Evolutionary conservation across 1,140 invertebrate species (phyloP).

Genomic region (Dryas iulia): DNA sequence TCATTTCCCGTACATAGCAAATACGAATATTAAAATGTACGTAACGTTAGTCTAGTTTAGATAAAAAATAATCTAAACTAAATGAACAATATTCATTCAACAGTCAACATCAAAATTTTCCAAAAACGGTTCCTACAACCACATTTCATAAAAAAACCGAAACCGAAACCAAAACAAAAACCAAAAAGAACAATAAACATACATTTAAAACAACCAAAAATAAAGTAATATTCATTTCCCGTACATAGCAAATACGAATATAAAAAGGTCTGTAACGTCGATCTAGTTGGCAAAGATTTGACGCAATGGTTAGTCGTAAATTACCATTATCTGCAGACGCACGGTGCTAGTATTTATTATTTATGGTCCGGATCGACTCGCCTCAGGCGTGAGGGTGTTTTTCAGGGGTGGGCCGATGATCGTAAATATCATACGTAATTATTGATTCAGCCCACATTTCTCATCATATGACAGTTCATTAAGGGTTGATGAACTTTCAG

Average conservation of each 20-base stretch:
- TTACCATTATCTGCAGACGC: conserved; percentile 80
- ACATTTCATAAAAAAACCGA: no score
- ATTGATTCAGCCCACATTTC: conserved; percentile 36
- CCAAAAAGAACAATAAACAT: no score
- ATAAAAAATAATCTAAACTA: no score
- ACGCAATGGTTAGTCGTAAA: conserved; percentile 75
- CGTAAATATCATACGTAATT: conserved; percentile 35
- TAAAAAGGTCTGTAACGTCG: conserved; percentile 47
- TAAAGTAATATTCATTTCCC: no score
- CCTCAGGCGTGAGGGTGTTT: conserved; percentile 57
- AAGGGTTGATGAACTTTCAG: conserved; percentile 28
- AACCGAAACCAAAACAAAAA: no score
- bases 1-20: no score
- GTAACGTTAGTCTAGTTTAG: no score
- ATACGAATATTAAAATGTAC: no score
- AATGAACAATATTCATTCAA: no score
- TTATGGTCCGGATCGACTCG: conserved; percentile 76
- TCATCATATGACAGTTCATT: conserved; percentile 31
- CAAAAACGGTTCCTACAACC: no score
- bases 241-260: background rate
- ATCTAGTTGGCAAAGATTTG: conserved; percentile 70
- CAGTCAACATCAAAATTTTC: no score
- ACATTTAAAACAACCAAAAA: no score
- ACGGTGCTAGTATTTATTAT: conserved; percentile 78
- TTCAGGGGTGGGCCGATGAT: conserved; percentile 39